Percentiles rank a stretch among this genome's conserved stretches.
Evolutionary conservation across 2,797 vertebrate species (phyloP).

Genomic region (Urosaurus nigricauda): DNA sequence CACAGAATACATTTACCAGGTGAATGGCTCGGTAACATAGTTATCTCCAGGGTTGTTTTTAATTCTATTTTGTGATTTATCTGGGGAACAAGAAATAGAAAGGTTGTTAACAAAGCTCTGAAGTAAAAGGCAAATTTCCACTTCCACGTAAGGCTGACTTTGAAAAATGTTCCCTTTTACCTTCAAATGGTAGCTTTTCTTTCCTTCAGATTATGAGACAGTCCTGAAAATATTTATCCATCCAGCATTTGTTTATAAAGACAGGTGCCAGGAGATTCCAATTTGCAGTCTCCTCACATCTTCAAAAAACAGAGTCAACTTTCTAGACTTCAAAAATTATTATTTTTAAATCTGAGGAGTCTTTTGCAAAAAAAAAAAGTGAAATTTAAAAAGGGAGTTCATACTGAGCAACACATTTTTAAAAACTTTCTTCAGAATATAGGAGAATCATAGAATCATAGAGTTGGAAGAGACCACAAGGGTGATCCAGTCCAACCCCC

Average conservation of each 20-base stretch:
- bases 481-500: too few relatives aligned
- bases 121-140: constrained; percentile 18
- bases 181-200: not conserved
- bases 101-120: constrained; percentile 28
- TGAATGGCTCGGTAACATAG: not conserved
- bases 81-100: constrained; percentile 10
- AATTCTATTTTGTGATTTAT: not conserved
- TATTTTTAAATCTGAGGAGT: not conserved
- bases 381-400: not conserved
- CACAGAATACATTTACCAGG: not conserved
- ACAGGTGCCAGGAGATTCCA: not conserved
- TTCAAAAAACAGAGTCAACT: not conserved
- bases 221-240: constrained; percentile 38
- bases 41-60: constrained; percentile 12
- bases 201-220: not conserved
- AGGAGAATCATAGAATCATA: too few relatives aligned
- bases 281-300: not conserved
- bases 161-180: not conserved
- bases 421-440: not conserved
- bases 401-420: not conserved
- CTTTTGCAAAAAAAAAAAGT: not conserved
- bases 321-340: constrained; percentile 39
- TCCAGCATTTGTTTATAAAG: constrained; percentile 31
- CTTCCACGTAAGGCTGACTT: not conserved
- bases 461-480: too few relatives aligned